Evolutionary conservation across 2,113 vertebrate species (phyloP).

Genomic region (Aspidoscelis tigris): DNA sequence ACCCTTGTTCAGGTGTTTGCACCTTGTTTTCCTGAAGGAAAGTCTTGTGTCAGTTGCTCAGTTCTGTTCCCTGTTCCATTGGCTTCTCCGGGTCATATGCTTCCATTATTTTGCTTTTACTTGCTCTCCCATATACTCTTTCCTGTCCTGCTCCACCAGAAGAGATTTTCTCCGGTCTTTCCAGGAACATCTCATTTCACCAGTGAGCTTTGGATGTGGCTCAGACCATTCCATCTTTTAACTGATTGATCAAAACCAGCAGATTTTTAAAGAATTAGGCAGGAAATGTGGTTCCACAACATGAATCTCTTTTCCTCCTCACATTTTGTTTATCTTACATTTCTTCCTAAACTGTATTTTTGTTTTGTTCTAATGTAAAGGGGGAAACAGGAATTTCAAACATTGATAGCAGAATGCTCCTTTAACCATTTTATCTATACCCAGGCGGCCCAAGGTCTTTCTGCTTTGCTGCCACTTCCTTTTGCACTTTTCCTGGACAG

Average conservation of each 20-base stretch:
- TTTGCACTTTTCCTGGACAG: conserved; percentile 10
- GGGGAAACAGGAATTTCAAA: conserved; percentile 6
- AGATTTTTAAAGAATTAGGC: background rate
- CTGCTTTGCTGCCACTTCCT: conserved; percentile 3
- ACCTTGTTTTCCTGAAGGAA: no score
- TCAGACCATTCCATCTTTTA: no score
- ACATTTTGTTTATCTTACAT: background rate
- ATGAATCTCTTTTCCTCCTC: background rate
- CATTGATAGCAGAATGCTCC: background rate
- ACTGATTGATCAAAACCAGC: background rate
- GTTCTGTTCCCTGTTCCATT: no score
- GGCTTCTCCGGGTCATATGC: no score
- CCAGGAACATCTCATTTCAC: no score
- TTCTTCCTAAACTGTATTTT: background rate
- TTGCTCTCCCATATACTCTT: no score
- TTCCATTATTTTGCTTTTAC: no score
- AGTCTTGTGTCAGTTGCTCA: no score
- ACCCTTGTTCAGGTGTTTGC: no score
- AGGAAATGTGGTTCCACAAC: background rate
- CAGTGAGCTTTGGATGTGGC: no score
- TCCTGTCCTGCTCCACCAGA: no score
- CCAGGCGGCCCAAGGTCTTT: background rate
- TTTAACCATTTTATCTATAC: background rate
- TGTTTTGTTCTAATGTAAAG: background rate
- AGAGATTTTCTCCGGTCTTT: background rate